Percentiles rank a stretch among this genome's conserved stretches.
phyloP scores from a whole-genome alignment of 92 coral and sea anemone species.

The Heteractis magnifica region DNA sequence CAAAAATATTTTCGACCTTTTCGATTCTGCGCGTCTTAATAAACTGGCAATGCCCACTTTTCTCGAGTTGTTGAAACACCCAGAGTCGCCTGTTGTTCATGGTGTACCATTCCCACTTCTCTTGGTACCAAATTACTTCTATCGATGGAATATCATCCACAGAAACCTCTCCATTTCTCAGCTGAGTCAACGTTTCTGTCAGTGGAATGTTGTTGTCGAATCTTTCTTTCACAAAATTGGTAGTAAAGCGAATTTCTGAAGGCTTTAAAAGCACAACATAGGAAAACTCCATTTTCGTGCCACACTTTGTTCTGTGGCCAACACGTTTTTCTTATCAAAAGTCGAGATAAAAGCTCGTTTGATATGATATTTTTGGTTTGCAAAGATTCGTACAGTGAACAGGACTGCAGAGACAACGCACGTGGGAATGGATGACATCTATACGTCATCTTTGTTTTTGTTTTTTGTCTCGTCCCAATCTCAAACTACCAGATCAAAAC shows the following conservation, averaged over 20 bases:
- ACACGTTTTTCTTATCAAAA: neutral
- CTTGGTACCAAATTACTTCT: conserved; percentile 83
- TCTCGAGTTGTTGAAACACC: conserved; percentile 92
- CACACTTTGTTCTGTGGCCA: neutral
- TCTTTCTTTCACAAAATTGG: conserved; percentile 63
- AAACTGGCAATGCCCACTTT: conserved; percentile 62
- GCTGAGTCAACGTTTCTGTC: conserved; percentile 75
- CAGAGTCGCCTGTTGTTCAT: conserved; percentile 84
- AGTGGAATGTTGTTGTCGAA: conserved; percentile 90
- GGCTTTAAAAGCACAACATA: conserved; percentile 88
- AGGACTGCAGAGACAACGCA: neutral
- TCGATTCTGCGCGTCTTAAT: conserved; percentile 81
- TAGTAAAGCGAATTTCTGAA: conserved; percentile 85
- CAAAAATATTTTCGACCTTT: conserved; percentile 62
- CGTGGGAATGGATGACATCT: neutral
- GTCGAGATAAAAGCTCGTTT: neutral
- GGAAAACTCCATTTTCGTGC: conserved; percentile 56
- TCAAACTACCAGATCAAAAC: neutral
- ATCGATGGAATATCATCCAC: conserved; percentile 78
- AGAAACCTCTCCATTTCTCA: conserved; percentile 76
- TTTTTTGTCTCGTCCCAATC: neutral
- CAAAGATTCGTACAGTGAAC: neutral
- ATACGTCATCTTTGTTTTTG: neutral
- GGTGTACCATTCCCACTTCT: conserved; percentile 96
- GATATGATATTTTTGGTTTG: neutral